These are phyloP conservation scores for Euleptes europaea DNA, from an alignment of 2,113 vertebrate genomes.

Conservation along the genomic window DNA sequence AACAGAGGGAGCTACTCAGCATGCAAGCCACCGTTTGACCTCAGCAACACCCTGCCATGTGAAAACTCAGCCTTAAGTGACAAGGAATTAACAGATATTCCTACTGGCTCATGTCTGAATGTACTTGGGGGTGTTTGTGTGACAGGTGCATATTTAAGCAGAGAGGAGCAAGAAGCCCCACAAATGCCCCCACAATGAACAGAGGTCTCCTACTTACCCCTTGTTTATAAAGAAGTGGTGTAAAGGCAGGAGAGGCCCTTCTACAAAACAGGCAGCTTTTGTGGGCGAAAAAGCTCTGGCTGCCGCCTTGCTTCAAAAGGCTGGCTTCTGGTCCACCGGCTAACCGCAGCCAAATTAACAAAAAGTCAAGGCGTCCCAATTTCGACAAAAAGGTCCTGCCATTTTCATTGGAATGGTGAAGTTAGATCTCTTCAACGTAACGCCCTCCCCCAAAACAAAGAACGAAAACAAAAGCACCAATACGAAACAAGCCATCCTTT, in stretches of 20 bases:
- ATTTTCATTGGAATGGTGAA: constrained; percentile 47
- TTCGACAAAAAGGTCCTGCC: constrained; percentile 56
- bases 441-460: background rate
- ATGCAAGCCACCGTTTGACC: background rate
- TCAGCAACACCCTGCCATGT: no score
- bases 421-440: constrained; percentile 49
- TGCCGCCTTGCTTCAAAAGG: background rate
- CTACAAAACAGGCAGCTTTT: background rate
- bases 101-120: no score
- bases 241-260: background rate
- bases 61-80: no score
- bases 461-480: background rate
- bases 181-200: no score
- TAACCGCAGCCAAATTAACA: background rate
- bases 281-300: no score
- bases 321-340: background rate
- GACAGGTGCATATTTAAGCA: no score
- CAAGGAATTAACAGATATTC: background rate
- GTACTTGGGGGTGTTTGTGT: no score
- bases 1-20: background rate
- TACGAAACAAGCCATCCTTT: background rate
- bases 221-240: background rate
- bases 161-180: no score
- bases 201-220: background rate
- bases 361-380: background rate